Conservation (phyloP, 2,113 vertebrate genomes). For the Crotalus tigris region DNA sequence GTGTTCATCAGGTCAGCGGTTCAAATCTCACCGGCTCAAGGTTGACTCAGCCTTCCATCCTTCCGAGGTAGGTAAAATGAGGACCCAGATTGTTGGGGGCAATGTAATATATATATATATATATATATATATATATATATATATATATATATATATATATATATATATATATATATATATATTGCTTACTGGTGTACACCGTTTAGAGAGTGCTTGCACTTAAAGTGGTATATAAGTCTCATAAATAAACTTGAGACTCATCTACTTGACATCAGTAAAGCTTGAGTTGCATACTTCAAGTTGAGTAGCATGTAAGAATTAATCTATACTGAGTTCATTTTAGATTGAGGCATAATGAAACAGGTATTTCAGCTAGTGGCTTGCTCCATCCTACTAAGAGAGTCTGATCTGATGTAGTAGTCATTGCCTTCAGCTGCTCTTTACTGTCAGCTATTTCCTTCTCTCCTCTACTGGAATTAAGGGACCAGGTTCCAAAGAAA, state of each 20-base stretch:
- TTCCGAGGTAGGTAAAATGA: too few relatives aligned
- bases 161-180: too few relatives aligned
- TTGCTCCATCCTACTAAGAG: neutral
- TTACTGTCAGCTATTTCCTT: neutral
- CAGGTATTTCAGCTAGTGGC: neutral
- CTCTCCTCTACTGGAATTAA: neutral
- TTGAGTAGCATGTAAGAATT: neutral
- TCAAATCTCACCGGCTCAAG: too few relatives aligned
- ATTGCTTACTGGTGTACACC: too few relatives aligned
- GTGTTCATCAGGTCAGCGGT: too few relatives aligned
- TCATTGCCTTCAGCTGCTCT: neutral
- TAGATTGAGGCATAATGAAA: neutral
- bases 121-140: too few relatives aligned
- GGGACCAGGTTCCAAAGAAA: neutral
- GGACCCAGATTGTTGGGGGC: too few relatives aligned
- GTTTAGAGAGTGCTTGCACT: too few relatives aligned
- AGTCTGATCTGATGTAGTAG: neutral
- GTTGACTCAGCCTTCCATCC: too few relatives aligned
- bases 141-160: too few relatives aligned
- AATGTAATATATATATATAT: too few relatives aligned
- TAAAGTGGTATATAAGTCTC: too few relatives aligned
- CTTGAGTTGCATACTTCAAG: neutral
- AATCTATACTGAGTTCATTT: neutral
- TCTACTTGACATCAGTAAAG: neutral
- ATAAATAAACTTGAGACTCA: neutral